Evolutionary conservation across 1,140 invertebrate species (phyloP).

Genomic region (Brachionus paranguensis): DNA sequence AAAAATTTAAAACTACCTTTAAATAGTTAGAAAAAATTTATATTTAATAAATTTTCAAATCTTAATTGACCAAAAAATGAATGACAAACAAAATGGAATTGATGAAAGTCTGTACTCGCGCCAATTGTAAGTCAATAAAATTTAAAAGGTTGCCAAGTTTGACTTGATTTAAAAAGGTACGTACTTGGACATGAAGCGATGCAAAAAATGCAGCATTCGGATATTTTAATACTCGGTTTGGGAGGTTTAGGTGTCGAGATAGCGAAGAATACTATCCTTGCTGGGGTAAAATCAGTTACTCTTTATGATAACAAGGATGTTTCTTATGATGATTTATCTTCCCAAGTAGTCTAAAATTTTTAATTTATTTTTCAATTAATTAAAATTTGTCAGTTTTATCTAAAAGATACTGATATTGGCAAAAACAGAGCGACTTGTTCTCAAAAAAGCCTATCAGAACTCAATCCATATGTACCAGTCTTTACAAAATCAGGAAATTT

Average conservation of each 20-base stretch:
- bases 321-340: conserved; percentile 57
- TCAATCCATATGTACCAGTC: background rate
- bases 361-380: background rate
- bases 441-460: conserved; percentile 58
- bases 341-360: conserved; percentile 44
- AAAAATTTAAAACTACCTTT: no score
- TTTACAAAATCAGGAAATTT: background rate
- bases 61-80: background rate
- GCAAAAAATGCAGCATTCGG: conserved; percentile 86
- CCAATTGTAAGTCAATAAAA: background rate
- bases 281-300: conserved; percentile 93
- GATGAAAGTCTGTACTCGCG: conserved; percentile 8
- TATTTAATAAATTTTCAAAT: no score
- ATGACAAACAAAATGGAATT: background rate
- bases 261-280: conserved; percentile 95
- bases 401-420: conserved; percentile 72
- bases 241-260: conserved; percentile 92
- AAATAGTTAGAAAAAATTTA: no score
- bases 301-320: conserved; percentile 69
- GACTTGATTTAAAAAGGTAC: conserved; percentile 45
- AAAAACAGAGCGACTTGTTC: conserved; percentile 80
- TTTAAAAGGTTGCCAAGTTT: background rate
- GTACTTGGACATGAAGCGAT: conserved; percentile 95
- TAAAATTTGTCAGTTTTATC: conserved; percentile 61
- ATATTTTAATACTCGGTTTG: conserved; percentile 86